Conservation (phyloP, 2,888 invertebrate species). For the Megastigmus dorsalis region DNA sequence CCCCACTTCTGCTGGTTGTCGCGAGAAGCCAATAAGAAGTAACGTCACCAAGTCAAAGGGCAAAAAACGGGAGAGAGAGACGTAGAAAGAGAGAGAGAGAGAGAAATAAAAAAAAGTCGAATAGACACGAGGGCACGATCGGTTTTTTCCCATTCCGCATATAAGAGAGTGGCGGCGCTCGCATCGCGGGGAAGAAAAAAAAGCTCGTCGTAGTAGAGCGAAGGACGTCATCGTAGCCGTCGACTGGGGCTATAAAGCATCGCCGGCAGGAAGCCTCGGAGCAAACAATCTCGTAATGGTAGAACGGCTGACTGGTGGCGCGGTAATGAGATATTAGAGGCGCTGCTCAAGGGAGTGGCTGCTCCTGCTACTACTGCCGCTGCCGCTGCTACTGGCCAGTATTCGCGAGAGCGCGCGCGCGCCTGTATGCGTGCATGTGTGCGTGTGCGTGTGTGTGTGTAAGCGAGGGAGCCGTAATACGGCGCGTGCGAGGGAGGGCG, state of each 20-base stretch:
- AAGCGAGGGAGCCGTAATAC: slow-evolving; percentile 1
- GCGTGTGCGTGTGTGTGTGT: neutral
- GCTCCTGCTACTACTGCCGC: slow-evolving; percentile 62
- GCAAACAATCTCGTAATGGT: slow-evolving; percentile 75
- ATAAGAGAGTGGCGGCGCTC: neutral
- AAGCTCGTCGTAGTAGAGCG: neutral
- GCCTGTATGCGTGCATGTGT: neutral
- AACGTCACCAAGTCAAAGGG: no score
- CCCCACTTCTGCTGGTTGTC: neutral
- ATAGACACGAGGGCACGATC: slow-evolving; percentile 4
- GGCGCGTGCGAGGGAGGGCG: slow-evolving; percentile 61
- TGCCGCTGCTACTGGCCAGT: slow-evolving; percentile 41
- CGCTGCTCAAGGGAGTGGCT: slow-evolving; percentile 72
- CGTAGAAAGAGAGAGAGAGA: neutral
- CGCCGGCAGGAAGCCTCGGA: slow-evolving; percentile 62
- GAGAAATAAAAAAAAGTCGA: neutral
- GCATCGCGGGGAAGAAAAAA: neutral
- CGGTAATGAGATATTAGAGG: slow-evolving; percentile 75
- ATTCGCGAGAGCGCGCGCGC: neutral
- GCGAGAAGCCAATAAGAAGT: no score
- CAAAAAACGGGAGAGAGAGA: neutral
- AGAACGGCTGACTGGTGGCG: slow-evolving; percentile 70
- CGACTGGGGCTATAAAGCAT: slow-evolving; percentile 40
- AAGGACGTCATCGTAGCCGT: neutral
- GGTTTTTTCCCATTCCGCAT: slow-evolving; percentile 3